Evolutionary conservation across 2,888 invertebrate species (phyloP).

Genomic region (Idaea straminata): DNA sequence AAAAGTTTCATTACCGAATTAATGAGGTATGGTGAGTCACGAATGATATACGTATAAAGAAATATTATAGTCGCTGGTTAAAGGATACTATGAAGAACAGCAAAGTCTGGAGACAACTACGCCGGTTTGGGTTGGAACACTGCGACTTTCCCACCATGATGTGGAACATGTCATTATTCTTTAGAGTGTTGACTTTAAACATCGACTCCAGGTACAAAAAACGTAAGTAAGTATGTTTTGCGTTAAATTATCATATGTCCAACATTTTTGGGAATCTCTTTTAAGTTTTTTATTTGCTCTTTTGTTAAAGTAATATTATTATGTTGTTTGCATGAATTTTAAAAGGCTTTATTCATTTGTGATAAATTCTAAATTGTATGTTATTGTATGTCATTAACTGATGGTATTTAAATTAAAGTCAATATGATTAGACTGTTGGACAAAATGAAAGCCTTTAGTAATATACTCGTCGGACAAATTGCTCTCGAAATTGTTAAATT

Average conservation of each 20-base stretch:
- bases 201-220: constrained; percentile 40
- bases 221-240: constrained; percentile 30
- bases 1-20: not conserved
- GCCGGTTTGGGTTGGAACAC: constrained; percentile 39
- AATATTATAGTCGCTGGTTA: not conserved
- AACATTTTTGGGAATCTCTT: not conserved
- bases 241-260: too few relatives aligned
- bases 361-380: not conserved
- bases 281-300: too few relatives aligned
- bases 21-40: not conserved
- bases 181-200: constrained; percentile 42
- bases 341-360: not conserved
- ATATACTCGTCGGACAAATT: not conserved
- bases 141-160: constrained; percentile 52
- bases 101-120: constrained; percentile 5
- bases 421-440: not conserved
- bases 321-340: not conserved
- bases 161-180: constrained; percentile 43
- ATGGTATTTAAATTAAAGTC: not conserved
- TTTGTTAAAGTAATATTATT: not conserved
- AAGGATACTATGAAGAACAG: not conserved
- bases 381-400: not conserved
- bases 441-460: not conserved
- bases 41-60: not conserved
- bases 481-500: not conserved